A percentile compares a stretch with the other conserved stretches of the same genome.
phyloP scores from a whole-genome alignment of 2,797 vertebrate genomes.

The Platalea minor region DNA sequence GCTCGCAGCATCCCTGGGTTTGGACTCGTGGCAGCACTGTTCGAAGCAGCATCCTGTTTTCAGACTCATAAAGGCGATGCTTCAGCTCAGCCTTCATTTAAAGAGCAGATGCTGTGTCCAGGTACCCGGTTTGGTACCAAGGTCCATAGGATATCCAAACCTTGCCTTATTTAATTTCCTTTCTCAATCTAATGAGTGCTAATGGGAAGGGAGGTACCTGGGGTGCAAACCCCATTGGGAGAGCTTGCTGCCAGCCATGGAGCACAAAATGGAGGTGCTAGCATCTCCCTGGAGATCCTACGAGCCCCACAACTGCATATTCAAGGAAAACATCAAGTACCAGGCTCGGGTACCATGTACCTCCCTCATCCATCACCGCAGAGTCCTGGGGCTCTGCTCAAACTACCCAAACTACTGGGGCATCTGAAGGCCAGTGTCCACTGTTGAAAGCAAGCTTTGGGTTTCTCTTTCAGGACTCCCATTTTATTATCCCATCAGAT shows the following conservation, averaged over 20 bases:
- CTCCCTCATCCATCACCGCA: rapidly evolving
- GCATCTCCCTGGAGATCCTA: background rate
- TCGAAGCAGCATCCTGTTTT: background rate
- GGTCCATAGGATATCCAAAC: background rate
- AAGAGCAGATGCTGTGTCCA: background rate
- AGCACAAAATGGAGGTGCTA: background rate
- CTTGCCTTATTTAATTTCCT: background rate
- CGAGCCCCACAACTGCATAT: background rate
- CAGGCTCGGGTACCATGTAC: rapidly evolving
- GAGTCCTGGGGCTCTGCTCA: background rate
- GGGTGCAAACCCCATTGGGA: background rate
- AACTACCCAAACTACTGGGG: background rate
- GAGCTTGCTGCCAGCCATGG: background rate
- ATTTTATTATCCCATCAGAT: background rate
- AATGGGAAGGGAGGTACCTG: background rate
- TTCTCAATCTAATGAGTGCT: background rate
- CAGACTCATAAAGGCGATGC: background rate
- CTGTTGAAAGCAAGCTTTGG: background rate
- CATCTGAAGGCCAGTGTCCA: background rate
- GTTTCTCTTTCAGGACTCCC: background rate
- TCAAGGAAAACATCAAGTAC: background rate
- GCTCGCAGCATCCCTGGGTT: background rate
- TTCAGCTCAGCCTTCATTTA: background rate
- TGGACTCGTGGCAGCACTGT: background rate
- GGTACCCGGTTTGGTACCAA: background rate